phyloP scores from a whole-genome alignment of 2,113 vertebrate genomes.

The Verasper variegatus region DNA sequence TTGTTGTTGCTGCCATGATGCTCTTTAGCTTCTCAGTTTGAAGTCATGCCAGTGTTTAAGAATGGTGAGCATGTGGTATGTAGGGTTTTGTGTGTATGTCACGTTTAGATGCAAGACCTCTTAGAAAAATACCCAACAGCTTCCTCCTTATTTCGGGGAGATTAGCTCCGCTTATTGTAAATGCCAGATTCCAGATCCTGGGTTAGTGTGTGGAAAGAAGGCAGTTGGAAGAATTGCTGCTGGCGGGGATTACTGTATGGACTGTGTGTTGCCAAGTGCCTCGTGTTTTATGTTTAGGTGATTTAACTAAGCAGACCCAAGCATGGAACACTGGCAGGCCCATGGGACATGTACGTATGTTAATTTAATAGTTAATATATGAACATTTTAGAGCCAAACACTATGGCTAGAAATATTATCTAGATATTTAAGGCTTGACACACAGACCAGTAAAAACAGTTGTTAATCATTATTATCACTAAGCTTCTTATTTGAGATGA shows the following conservation, averaged over 20 bases:
- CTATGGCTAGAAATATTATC: background rate
- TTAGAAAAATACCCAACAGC: background rate
- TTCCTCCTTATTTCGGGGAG: constrained; percentile 16
- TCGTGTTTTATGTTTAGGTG: background rate
- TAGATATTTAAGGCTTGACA: too few relatives aligned
- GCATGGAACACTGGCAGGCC: background rate
- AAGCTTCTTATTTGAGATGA: background rate
- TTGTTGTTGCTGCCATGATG: constrained; percentile 40
- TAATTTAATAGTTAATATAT: background rate
- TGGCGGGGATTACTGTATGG: constrained; percentile 22
- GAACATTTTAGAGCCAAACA: background rate
- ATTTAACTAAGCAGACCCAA: constrained; percentile 11
- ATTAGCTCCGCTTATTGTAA: constrained; percentile 26
- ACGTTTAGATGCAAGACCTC: background rate
- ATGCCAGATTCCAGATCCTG: constrained; percentile 12
- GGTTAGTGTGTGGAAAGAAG: constrained; percentile 12
- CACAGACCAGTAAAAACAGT: too few relatives aligned
- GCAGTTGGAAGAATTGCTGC: background rate
- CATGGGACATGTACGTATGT: background rate
- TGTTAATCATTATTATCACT: background rate
- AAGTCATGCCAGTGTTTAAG: constrained; percentile 1
- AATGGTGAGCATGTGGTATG: background rate
- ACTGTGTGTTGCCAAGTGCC: constrained; percentile 5
- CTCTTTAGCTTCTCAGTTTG: constrained; percentile 3
- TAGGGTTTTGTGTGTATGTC: background rate